Base-by-base conservation (phyloP, 2,888 invertebrate species). In the Timandra comae region DNA sequence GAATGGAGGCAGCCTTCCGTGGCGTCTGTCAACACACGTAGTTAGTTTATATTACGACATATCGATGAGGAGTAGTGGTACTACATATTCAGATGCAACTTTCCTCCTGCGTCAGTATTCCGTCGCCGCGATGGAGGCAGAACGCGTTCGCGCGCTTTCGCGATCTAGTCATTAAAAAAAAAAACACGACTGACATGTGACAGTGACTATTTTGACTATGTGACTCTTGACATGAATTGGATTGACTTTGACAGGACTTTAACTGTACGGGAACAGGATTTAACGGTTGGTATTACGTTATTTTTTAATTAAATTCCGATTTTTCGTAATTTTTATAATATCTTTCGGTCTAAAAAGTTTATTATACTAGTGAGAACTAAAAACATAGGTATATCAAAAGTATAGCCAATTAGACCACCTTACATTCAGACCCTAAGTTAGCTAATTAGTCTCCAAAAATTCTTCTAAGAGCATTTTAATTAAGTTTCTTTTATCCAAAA, bases 51-150 rank as follows among this genome's bases (percentile, higher is more conserved):
- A 45, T 70, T 69, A 63, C 65, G 52, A 63, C 60, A 70, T 53
- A 44, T 34, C 34, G n/a, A 38, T 36, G 49, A 52, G 57, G 64
- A 67, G 82, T 60, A 74, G 81, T 80, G 81, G 82, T 53, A 75
- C 72, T 82, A 82, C 84, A 74, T 80, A 68, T 75, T 43, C 50
- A 57, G 41, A 42, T 34, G 54, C 52, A 19, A 20, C 35, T 29
- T 42, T 52, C 61, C 62, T 62, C 59, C 54, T 60, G 22, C 41
- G 38, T 46, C 76, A 84, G 84, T 84, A 13, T 35, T 49, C 67
- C 75, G 75, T 69, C 52, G 56, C 35, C 74, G 73, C 71, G 39
- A 77, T 78, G 81, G 75, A 73, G 65, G 60, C 49, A 39, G 59
- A 59, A 61, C 78, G 78, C 68, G 52, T 50, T 47, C 59, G 43